Base-by-base conservation (phyloP, 2,797 vertebrate genomes). In the Lophius americanus region DNA sequence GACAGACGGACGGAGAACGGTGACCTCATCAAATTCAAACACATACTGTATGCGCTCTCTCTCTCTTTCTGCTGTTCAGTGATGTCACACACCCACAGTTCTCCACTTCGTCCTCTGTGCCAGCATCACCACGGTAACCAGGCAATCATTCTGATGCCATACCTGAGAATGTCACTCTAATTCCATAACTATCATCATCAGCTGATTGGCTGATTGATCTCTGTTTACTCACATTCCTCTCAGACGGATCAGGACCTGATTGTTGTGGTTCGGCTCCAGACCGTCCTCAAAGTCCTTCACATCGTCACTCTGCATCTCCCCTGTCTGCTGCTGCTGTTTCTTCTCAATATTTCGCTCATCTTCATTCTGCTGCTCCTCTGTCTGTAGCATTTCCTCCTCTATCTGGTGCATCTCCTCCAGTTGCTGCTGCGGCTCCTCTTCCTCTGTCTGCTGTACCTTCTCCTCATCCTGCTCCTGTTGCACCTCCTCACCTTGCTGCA, bases 201-300 rank as follows among this genome's bases (percentile, higher is more conserved):
- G 46, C 46, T 68, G 5, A 4, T 11, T 65, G 49, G 60, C 41
- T 60, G 64, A 64, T 4, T 4, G 9, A 2, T 53, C 50, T 44
- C 42, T 44, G 51, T 73, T 67, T 81, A 91, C 90, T 91, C 78
- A 91, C 90, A 91, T 90, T 71, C 78, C 90, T 83, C 85, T 76
- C n/a, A 91, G 85, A 14, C 90, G 85, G 11, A 78, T 76, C 68
- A 90, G 70, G 62, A 91, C 89, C 70, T 90, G 86, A 63, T 74
- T 72, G 78, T 82, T 91, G 55, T 83, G 78, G 62, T 84, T 88
- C 57, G 78, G 86, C 64, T 88, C 88, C 73, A 81, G 37, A 73
- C 69, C 3, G 56, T 86, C 81, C 36, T 46, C 81, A 68, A 88
- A 86, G 72, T 85, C 74, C 61, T 79, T 79, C 56, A 1, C 23